Conservation (phyloP, 2,113 vertebrate species). For the Brachyistius frenatus region DNA sequence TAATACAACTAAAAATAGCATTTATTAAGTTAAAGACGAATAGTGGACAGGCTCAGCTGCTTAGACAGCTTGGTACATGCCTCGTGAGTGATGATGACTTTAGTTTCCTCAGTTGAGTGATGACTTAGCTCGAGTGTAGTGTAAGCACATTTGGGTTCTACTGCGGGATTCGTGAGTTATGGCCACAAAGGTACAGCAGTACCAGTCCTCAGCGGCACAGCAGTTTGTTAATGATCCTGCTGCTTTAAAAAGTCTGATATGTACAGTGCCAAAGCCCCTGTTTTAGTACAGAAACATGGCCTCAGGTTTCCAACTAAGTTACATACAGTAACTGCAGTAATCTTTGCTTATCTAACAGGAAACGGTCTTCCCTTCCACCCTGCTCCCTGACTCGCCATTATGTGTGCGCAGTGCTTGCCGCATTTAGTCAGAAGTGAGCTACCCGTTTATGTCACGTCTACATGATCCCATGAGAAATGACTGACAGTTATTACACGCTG, state of each 20-base stretch:
- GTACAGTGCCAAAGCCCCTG: neutral
- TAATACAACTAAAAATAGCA: neutral
- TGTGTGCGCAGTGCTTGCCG: slow-evolving; percentile 15
- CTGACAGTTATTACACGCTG: slow-evolving; percentile 62
- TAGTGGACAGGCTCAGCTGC: neutral
- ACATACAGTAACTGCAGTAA: neutral
- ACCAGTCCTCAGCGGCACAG: neutral
- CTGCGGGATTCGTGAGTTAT: neutral
- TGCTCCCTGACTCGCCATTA: slow-evolving; percentile 9
- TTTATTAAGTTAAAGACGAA: neutral
- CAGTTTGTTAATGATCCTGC: neutral
- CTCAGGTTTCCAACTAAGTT: neutral
- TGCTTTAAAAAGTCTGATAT: neutral
- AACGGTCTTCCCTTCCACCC: neutral
- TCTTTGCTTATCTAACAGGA: too few relatives aligned
- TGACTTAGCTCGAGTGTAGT: neutral
- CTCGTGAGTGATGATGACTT: neutral
- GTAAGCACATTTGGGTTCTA: neutral
- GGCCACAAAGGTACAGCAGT: neutral
- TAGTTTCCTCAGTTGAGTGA: neutral
- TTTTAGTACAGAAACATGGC: neutral
- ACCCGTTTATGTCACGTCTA: slow-evolving; percentile 43
- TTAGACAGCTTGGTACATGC: neutral
- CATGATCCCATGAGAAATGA: slow-evolving; percentile 61
- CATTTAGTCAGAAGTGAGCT: slow-evolving; percentile 27